Evolutionary conservation across 2,797 vertebrate genomes (phyloP), one percentile per base, ranked within the genome.

Genomic region (Pipistrellus nathusii): DNA sequence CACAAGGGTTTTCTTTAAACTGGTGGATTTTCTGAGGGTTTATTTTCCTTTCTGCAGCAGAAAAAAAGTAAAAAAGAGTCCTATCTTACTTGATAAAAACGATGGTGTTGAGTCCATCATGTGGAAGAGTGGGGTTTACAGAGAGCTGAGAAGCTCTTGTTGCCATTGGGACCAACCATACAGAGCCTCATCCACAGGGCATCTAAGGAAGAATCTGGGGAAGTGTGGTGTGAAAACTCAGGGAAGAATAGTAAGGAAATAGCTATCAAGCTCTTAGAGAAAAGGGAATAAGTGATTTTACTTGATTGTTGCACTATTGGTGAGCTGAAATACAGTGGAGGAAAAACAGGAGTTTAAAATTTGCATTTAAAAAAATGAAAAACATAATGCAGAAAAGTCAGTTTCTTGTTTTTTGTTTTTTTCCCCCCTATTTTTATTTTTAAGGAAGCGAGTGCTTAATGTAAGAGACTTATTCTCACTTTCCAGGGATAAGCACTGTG

Each of bases 1-100:
- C 92, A 96, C 80, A 87, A 90, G 78, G 64, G 71, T 96, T 97
- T 96, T 90, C 96, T 97, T 97, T 95, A 97, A 98, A 96, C 68
- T 87, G 41, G 93, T 88, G 90, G 44, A 73, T 97, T 97, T 97
- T 97, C 90, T 97, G 92, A 57, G 88, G 78, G 97, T 98, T 97
- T 97, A 95, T 96, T 97, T 90, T 96, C 95, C 94, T 97, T 97
- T 91, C 75, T 96, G 95, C 78, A 89, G 78, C 68, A 87, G 94
- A 93, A 82, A 90, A 90, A 96, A 95, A 94, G 86, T 81, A 83
- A 91, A 91, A 0, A 91, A 0, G 64, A 96, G 80, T 76, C 68
- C 82, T 81, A 69, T 91, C 66, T 89, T 78, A 76, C 88, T 83
- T 92, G 64, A 96, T 0, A 2, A 92, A 97, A 97, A 96, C 72